Percentiles rank a stretch among this genome's conserved stretches.
phyloP scores from a whole-genome alignment of 2,797 vertebrate genomes.

The Hypotaenidia okinawae region DNA sequence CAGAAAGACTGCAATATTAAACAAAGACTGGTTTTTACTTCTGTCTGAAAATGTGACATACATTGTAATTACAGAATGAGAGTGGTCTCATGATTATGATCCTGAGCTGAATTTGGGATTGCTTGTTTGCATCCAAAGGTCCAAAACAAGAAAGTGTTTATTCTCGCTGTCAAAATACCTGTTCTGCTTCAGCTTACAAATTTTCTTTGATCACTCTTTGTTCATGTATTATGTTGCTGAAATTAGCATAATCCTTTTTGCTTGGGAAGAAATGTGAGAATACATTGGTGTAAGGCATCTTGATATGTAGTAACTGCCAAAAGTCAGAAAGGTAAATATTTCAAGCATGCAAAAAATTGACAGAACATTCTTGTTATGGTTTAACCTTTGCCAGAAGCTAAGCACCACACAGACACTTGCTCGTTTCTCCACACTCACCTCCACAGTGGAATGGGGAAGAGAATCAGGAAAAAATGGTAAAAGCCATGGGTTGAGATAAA shows the following conservation, averaged over 20 bases:
- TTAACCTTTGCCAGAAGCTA: too few species aligned
- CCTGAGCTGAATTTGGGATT: not conserved
- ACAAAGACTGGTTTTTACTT: not conserved
- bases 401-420: too few species aligned
- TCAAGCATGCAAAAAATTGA: rapidly evolving
- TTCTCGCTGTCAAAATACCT: not conserved
- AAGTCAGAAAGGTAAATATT: not conserved
- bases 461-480: too few species aligned
- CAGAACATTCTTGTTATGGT: too few species aligned
- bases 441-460: too few species aligned
- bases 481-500: too few species aligned
- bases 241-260: not conserved
- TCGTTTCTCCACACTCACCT: too few species aligned
- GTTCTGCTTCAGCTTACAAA: not conserved
- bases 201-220: not conserved
- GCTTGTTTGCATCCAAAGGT: not conserved
- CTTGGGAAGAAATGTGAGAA: not conserved
- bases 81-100: not conserved
- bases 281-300: not conserved
- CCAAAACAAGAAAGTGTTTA: not conserved
- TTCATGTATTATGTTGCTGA: not conserved
- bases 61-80: not conserved
- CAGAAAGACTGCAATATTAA: not conserved
- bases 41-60: not conserved
- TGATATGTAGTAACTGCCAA: not conserved